Evolutionary conservation across 1,140 invertebrate species (phyloP), one percentile per base, ranked within the genome.

Genomic region (Campoletis sonorensis): DNA sequence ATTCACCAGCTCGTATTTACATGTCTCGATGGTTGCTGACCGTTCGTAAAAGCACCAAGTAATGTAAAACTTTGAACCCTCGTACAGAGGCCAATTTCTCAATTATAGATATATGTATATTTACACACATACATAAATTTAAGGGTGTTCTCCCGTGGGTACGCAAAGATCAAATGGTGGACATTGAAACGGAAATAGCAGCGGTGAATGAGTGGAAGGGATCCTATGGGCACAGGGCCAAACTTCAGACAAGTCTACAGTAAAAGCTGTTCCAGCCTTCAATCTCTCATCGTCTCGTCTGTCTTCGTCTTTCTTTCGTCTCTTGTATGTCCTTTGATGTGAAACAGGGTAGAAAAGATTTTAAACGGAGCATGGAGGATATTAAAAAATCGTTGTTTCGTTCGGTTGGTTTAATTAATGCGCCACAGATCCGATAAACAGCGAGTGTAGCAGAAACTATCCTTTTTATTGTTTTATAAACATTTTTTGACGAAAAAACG

Each of bases 1-100:
- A 79, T 82, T 85, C 79, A 84, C 73, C 70, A 84, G 85, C 80
- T 85, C 75, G 80, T 82, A 88, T 89, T 89, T 89, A 88, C 88
- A 88, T 89, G 87, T 89, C 85, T 88, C 85, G 84, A 73, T 86
- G 84, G 82, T 76, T 81, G 84, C 73, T 82, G 83, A 26, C 70
- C 84, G 85, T 83, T 87, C 87, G 85, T 87, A 86, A 88, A 88
- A 85, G 83, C 75, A 54, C 45, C 33, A 11, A 51, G 61, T 30
- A 37, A 51, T 18, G 27, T 40, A 23, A 11, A 30, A 37, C 16
- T 37, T 71, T 30, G 33, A 71, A 37, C 68, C 68, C 68, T 23
- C 68, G 27, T 10, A 45, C 40, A 45, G 5, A 45, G 40, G 40
- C 40, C 40, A 45, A 45, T 45, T 45, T 45, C 40, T 45, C 40